Percentiles rank a stretch among this genome's conserved stretches.
Evolutionary conservation across 1,140 invertebrate species (phyloP).

Genomic region (Catajapyx aquilonaris): DNA sequence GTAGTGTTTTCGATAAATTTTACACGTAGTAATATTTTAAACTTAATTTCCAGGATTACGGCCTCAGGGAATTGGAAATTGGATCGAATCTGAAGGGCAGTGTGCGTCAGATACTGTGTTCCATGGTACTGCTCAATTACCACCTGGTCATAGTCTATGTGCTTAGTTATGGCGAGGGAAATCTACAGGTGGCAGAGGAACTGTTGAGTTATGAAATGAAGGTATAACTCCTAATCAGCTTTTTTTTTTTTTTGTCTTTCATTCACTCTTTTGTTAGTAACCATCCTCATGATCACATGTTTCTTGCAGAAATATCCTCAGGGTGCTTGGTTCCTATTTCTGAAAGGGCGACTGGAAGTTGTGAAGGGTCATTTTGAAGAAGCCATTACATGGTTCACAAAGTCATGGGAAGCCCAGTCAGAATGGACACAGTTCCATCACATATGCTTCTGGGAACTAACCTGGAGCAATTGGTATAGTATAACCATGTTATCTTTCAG

Average conservation of each 20-base stretch:
- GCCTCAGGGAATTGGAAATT: conserved; percentile 46
- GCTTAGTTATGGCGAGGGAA: conserved; percentile 53
- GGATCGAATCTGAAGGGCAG: conserved; percentile 46
- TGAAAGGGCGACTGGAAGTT: conserved; percentile 65
- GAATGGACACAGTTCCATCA: conserved; percentile 89
- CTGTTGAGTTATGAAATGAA: conserved; percentile 47
- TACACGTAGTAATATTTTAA: too few relatives aligned
- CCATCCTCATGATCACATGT: not conserved
- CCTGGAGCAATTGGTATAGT: conserved; percentile 70
- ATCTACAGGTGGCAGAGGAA: conserved; percentile 47
- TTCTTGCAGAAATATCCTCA: conserved; percentile 40
- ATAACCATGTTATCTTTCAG: too few relatives aligned
- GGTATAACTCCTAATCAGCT: too few relatives aligned
- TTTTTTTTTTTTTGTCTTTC: not conserved
- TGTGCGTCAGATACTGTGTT: conserved; percentile 62
- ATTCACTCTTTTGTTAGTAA: conserved; percentile 5
- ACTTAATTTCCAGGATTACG: conserved; percentile 39
- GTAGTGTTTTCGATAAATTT: too few relatives aligned
- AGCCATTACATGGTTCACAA: conserved; percentile 54
- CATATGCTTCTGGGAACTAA: conserved; percentile 84
- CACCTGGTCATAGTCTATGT: conserved; percentile 67
- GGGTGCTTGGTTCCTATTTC: conserved; percentile 82
- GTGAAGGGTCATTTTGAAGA: conserved; percentile 55
- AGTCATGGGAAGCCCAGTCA: conserved; percentile 62
- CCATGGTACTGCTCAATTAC: conserved; percentile 60